phyloP scores from a whole-genome alignment of 2,888 invertebrate genomes.

The Noctua fimbriata region DNA sequence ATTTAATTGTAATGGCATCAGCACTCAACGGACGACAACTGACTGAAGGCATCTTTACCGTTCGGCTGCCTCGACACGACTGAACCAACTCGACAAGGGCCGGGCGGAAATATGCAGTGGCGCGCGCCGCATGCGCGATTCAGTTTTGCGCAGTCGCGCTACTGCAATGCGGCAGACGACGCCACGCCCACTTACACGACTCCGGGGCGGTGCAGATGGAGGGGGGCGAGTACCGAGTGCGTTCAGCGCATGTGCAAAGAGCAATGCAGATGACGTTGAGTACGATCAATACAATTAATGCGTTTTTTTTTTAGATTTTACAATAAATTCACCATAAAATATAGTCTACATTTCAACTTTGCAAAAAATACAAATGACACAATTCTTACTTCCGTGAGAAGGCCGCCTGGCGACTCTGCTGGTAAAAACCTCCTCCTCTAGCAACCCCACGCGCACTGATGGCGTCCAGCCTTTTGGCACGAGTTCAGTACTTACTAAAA shows the following conservation, averaged over 20 bases:
- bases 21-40: background rate
- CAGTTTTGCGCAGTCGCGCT: conserved; percentile 3
- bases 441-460: no score
- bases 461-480: no score
- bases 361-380: background rate
- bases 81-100: background rate
- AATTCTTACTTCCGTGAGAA: no score
- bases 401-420: no score
- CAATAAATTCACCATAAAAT: no score
- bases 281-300: background rate
- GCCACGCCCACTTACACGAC: background rate
- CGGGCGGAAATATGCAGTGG: background rate
- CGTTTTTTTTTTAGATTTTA: no score
- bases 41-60: background rate
- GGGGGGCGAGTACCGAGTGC: background rate
- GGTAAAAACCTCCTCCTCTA: no score
- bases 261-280: background rate
- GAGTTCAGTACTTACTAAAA: no score
- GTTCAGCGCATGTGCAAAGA: conserved; percentile 7
- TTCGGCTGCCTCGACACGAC: background rate
- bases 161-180: background rate
- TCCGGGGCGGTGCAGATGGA: no score
- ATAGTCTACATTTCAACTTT: no score
- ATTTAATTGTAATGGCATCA: no score
- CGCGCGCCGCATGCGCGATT: background rate